These are phyloP conservation scores for Eira barbara DNA, from an alignment of 2,113 vertebrate species.

Conservation along the genomic window DNA sequence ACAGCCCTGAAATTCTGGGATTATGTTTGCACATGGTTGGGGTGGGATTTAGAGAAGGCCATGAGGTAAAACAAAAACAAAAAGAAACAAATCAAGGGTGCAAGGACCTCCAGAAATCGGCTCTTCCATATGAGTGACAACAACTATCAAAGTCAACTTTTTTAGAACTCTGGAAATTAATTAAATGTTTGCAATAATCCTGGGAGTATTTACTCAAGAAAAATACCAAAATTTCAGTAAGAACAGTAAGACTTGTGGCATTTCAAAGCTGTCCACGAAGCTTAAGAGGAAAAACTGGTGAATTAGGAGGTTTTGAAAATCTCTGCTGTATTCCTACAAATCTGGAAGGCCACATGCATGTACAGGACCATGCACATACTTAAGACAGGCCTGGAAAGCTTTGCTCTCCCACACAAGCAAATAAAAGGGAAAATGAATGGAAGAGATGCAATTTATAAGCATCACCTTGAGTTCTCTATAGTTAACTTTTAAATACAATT, in stretches of 20 bases:
- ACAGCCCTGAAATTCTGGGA: neutral
- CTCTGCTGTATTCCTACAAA: neutral
- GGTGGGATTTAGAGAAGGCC: neutral
- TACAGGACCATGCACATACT: neutral
- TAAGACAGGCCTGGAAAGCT: neutral
- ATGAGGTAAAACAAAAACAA: neutral
- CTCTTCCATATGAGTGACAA: neutral
- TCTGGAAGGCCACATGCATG: neutral
- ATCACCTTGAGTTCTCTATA: neutral
- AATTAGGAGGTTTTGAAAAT: neutral
- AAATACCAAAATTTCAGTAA: neutral
- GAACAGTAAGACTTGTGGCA: neutral
- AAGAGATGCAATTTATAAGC: neutral
- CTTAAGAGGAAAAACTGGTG: neutral
- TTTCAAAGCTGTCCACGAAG: neutral
- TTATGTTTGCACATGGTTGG: neutral
- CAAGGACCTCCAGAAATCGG: neutral
- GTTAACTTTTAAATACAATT: neutral
- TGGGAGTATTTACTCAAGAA: neutral
- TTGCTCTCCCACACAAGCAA: neutral
- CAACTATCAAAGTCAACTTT: neutral
- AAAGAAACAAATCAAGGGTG: neutral
- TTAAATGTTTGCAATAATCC: neutral
- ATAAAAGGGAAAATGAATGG: neutral
- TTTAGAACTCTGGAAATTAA: constrained; percentile 13